These are phyloP conservation scores for Drosophila algonquin DNA, from an alignment of 2,888 invertebrate genomes.

Conservation along the genomic window DNA sequence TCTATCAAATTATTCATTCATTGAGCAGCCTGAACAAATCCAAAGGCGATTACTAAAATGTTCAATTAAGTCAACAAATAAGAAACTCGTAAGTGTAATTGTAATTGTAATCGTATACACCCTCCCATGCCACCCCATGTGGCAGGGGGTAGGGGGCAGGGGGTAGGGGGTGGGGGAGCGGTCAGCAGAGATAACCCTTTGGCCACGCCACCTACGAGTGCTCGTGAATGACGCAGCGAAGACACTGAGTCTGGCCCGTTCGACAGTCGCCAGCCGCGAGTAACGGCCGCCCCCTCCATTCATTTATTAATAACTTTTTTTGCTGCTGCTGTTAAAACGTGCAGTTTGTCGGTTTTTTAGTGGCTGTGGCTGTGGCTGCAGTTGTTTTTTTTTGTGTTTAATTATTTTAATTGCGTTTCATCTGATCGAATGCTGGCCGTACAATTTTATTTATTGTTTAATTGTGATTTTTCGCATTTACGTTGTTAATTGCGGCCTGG, in stretches of 20 bases:
- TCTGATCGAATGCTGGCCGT: constrained; percentile 60
- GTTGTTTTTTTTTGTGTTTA: constrained; percentile 36
- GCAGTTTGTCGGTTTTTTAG: constrained; percentile 61
- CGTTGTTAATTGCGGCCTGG: constrained; percentile 59
- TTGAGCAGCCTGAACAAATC: constrained; percentile 59
- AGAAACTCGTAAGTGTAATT: constrained; percentile 27
- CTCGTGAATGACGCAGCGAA: constrained; percentile 65
- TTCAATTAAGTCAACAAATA: constrained; percentile 67
- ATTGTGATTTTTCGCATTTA: constrained; percentile 56
- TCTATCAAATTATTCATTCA: neutral
- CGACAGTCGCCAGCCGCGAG: neutral
- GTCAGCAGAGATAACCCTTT: constrained; percentile 40
- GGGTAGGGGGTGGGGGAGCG: too few species aligned
- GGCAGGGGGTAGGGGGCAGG: too few species aligned
- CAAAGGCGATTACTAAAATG: constrained; percentile 69
- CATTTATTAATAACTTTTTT: constrained; percentile 57
- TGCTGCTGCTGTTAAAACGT: constrained; percentile 57
- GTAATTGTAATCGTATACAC: constrained; percentile 46
- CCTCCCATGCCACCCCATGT: too few species aligned
- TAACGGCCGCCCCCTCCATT: constrained; percentile 33
- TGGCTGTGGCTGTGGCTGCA: constrained; percentile 34
- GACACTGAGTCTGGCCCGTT: constrained; percentile 63
- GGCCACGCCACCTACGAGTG: constrained; percentile 47
- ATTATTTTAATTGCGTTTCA: constrained; percentile 77
- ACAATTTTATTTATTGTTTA: constrained; percentile 58